Conservation (phyloP, 2,113 vertebrate species). For the Podiceps cristatus region DNA sequence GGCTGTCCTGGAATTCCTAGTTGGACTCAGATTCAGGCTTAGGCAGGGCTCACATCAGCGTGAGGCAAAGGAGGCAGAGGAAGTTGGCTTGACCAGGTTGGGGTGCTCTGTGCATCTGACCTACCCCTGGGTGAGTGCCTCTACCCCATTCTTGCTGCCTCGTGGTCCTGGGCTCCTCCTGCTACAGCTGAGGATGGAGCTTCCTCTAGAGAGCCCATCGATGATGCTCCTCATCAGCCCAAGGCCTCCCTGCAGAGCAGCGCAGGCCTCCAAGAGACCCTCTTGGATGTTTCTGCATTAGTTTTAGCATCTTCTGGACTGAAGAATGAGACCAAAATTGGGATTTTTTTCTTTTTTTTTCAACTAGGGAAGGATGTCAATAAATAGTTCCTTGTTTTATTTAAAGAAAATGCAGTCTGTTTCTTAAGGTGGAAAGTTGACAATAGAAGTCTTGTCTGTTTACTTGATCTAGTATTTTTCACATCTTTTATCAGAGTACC, state of each 20-base stretch:
- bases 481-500: slow-evolving; percentile 88
- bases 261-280: not conserved
- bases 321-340: slow-evolving; percentile 32
- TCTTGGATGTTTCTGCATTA: not conserved
- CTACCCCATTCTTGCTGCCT: not conserved
- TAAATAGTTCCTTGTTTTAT: slow-evolving; percentile 67
- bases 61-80: slow-evolving; percentile 3
- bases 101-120: fast-evolving
- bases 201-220: slow-evolving; percentile 30
- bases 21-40: not conserved
- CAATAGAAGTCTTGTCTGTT: slow-evolving; percentile 74
- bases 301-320: not conserved
- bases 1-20: slow-evolving; percentile 25
- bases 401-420: slow-evolving; percentile 68
- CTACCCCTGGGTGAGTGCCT: not conserved
- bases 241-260: not conserved
- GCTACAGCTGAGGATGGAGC: slow-evolving; percentile 52
- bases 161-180: slow-evolving; percentile 7
- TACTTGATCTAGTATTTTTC: slow-evolving; percentile 77
- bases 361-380: not conserved
- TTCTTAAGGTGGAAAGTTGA: slow-evolving; percentile 38
- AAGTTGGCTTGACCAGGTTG: not conserved
- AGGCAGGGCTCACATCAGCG: not conserved
- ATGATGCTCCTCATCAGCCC: not conserved
- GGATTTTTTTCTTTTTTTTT: not conserved